Percentiles rank a stretch among this genome's conserved stretches.
Evolutionary conservation across 1,140 invertebrate genomes (phyloP).

Genomic region (Meloidogyne exigua): DNA sequence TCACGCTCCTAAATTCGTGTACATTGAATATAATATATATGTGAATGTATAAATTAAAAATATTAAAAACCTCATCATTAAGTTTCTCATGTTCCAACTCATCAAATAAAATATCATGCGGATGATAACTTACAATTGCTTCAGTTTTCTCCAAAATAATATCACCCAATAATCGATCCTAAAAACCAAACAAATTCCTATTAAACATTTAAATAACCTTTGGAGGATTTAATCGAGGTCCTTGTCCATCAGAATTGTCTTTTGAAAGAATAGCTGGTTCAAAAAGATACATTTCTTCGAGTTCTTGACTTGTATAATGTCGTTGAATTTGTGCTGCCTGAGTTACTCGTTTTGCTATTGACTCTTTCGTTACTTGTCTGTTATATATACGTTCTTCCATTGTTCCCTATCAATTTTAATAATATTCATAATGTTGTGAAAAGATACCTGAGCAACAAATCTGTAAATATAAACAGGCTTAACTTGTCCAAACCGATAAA

Average conservation of each 20-base stretch:
- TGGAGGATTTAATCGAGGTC: conserved; percentile 31
- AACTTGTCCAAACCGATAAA: conserved; percentile 77
- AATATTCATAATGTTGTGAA: conserved; percentile 69
- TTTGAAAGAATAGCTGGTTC: conserved; percentile 69
- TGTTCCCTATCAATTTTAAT: conserved; percentile 70
- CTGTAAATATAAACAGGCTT: conserved; percentile 96
- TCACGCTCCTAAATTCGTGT: conserved; percentile 50
- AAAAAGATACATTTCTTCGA: conserved; percentile 83
- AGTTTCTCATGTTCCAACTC: conserved; percentile 54
- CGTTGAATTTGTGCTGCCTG: conserved; percentile 95
- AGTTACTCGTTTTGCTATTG: conserved; percentile 86
- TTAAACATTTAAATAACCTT: conserved; percentile 24
- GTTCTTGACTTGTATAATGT: conserved; percentile 84
- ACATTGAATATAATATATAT: no score
- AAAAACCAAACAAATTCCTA: neutral
- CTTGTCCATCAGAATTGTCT: conserved; percentile 19
- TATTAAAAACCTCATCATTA: conserved; percentile 40
- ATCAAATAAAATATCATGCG: conserved; percentile 54
- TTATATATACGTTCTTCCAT: conserved; percentile 99
- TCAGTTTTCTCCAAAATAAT: conserved; percentile 41
- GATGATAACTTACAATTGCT: conserved; percentile 47
- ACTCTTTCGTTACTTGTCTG: conserved; percentile 88
- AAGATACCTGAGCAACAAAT: conserved; percentile 74
- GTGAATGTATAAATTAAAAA: no score
- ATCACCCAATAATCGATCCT: conserved; percentile 57